Percentiles rank a stretch among this genome's conserved stretches.
phyloP scores from a whole-genome alignment of 2,888 invertebrate genomes.

The Pristionchus entomophagus region DNA sequence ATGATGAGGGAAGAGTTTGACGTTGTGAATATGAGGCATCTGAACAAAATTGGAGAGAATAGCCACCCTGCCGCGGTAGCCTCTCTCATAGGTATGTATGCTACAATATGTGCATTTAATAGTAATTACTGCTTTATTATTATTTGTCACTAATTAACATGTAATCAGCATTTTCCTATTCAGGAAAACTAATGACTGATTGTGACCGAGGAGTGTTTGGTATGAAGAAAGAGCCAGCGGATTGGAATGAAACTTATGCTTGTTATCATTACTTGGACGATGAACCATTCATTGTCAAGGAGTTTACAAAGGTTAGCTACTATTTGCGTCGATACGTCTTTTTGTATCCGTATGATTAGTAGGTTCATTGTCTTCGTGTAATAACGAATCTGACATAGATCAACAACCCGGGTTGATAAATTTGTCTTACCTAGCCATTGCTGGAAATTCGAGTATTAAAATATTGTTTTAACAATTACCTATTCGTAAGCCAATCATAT shows the following conservation, averaged over 20 bases:
- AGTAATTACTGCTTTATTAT: too few relatives aligned
- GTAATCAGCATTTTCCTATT: too few relatives aligned
- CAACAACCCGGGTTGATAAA: neutral
- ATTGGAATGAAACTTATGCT: neutral
- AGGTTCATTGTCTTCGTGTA: neutral
- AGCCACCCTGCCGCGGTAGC: constrained; percentile 16
- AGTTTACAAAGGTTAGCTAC: constrained; percentile 11
- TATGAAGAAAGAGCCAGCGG: neutral
- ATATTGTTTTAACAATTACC: too few relatives aligned
- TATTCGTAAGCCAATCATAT: too few relatives aligned
- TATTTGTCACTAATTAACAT: too few relatives aligned
- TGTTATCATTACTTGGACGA: neutral
- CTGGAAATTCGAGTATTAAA: neutral
- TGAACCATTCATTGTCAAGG: neutral
- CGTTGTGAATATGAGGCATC: neutral
- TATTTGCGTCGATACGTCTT: too few relatives aligned
- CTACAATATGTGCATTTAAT: too few relatives aligned
- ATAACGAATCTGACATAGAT: neutral
- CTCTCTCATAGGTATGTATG: constrained; percentile 18
- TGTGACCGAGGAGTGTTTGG: neutral
- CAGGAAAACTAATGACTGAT: neutral
- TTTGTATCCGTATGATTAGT: neutral
- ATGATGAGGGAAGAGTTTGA: constrained; percentile 2
- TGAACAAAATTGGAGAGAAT: constrained; percentile 37
- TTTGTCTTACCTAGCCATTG: neutral